phyloP scores from a whole-genome alignment of 2,797 vertebrate species.

The Spea hammondii region DNA sequence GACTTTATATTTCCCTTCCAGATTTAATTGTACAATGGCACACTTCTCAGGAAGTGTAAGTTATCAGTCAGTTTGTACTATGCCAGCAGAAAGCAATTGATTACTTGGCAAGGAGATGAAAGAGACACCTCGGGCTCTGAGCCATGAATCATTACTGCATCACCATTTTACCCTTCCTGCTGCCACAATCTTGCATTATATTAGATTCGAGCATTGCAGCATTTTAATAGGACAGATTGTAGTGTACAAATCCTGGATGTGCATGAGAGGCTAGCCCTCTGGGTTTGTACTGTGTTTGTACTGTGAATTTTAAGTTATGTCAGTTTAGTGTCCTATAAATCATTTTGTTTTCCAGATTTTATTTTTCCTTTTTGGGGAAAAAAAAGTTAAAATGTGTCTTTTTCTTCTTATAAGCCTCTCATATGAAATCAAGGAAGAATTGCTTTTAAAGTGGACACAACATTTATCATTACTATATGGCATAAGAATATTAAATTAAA shows the following conservation, averaged over 20 bases:
- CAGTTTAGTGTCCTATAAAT: slow-evolving; percentile 39
- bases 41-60: slow-evolving; percentile 29
- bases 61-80: slow-evolving; percentile 47
- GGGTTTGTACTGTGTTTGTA: slow-evolving; percentile 36
- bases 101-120: slow-evolving; percentile 52
- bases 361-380: slow-evolving; percentile 12
- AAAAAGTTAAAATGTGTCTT: slow-evolving; percentile 1
- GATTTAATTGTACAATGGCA: slow-evolving; percentile 47
- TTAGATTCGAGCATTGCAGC: slow-evolving; percentile 45
- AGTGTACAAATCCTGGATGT: slow-evolving; percentile 36
- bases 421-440: neutral
- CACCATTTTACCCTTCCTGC: slow-evolving; percentile 41
- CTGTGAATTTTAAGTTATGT: slow-evolving; percentile 35
- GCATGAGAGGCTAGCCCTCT: slow-evolving; percentile 25
- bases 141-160: slow-evolving; percentile 52
- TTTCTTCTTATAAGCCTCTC: neutral
- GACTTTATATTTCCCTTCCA: slow-evolving; percentile 19
- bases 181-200: slow-evolving; percentile 45
- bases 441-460: no score
- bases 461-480: no score
- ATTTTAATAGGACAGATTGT: slow-evolving; percentile 45
- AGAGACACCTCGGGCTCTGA: slow-evolving; percentile 46
- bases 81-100: slow-evolving; percentile 50
- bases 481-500: no score
- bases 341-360: slow-evolving; percentile 28